phyloP scores from a whole-genome alignment of 2,113 vertebrate species.

The Tragelaphus scriptus region DNA sequence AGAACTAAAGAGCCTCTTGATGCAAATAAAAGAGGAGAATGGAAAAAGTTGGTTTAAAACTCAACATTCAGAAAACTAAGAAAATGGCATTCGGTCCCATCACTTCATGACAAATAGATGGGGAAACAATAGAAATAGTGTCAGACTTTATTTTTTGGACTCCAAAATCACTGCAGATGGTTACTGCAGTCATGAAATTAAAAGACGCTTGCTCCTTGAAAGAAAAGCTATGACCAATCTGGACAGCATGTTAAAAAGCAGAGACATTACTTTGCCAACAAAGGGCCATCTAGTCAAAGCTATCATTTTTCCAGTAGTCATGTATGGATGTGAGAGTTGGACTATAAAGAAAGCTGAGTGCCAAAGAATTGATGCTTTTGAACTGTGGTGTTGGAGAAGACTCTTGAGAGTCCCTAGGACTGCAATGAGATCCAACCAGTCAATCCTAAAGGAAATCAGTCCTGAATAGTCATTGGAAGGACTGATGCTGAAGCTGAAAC shows the following conservation, averaged over 20 bases:
- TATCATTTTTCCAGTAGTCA: neutral
- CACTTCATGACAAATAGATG: neutral
- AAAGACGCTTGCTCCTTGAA: neutral
- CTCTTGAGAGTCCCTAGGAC: neutral
- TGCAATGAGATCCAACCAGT: neutral
- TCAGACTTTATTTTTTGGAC: neutral
- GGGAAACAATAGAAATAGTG: neutral
- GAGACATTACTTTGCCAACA: neutral
- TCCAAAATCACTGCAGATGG: neutral
- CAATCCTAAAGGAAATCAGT: neutral
- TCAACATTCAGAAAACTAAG: neutral
- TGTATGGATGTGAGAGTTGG: neutral
- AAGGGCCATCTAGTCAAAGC: neutral
- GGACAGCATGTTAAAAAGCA: neutral
- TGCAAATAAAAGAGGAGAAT: neutral
- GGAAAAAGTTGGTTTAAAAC: neutral
- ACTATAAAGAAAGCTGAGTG: neutral
- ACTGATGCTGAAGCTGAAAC: neutral
- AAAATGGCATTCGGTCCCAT: neutral
- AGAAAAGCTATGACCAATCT: neutral
- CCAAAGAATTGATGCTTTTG: fast-evolving
- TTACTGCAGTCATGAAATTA: neutral
- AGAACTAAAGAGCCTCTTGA: neutral
- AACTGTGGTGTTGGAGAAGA: neutral
- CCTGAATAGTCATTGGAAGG: neutral